Evolutionary conservation across 2,888 invertebrate genomes (phyloP), one percentile per base, ranked within the genome.

Genomic region (Anticlea derivata): DNA sequence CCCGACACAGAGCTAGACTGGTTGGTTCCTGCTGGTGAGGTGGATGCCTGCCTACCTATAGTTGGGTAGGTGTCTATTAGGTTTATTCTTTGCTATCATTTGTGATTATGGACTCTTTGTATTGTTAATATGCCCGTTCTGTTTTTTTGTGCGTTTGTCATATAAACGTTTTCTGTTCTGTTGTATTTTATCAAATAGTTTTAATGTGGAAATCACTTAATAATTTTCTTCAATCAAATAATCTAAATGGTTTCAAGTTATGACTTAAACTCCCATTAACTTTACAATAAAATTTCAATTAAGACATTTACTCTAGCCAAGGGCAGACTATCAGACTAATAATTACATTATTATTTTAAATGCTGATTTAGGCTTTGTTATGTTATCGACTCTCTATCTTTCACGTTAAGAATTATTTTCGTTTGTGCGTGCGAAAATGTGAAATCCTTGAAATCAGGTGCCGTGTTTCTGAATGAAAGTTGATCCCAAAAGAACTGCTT

Each of bases 381-480:
- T 1, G n/a, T 35, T 26, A 44, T 24, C 11, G 8, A 27, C 33
- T 39, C 44, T 39, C 22, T 12, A 6, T 0, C 5, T 26, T n/a
- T 38, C 7, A 11, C 1, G 33, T 38, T 38, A 27, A 39, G 12
- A 27, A 7, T 10, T 24, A 22, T 41, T 31, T 41, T 46, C 29
- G 34, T 30, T 40, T 46, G 8, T 7, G 13, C 20, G 5, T 7
- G 6, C 6, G 8, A n/a, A 41, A 13, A n/a, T 11, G 13, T 20
- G 43, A 8, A 51, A 54, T 46, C 61, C 61, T 62, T 62, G 61
- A 37, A 41, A 34, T 23, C 20, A 13, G 51, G 55, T 62, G 56
- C 54, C 17, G 30, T 13, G 58, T 62, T 59, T 46, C 61, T 45
- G 41, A 55, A 62, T 55, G 61, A 62, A 60, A 62, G 61, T 60